Evolutionary conservation across 2,113 vertebrate species (phyloP), one percentile per base, ranked within the genome.

Genomic region (Apteryx mantelli): DNA sequence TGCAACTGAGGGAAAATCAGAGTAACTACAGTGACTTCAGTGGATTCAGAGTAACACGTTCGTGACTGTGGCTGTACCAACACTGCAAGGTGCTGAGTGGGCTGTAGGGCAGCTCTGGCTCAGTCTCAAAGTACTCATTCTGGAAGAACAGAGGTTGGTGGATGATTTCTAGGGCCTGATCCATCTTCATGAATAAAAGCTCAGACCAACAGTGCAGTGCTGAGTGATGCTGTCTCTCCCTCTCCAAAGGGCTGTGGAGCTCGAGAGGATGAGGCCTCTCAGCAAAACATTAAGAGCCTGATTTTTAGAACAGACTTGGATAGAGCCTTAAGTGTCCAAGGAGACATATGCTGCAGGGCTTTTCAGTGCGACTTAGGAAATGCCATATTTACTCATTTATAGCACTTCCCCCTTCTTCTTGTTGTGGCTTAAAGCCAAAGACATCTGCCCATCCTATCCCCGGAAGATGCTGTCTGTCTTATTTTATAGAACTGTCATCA

Each of bases 361-460:
- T 76, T 76, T 40, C 38, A 24, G 14, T 34, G 38, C 40, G 55
- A 61, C 66, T 94, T 44, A 70, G 89, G 66, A 96, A 96, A 55
- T 94, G 68, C 40, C 14, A 2, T 76, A 76, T 76, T 95, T 82
- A 64, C 91, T 7, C 36, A 46, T 75, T 82, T 84, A 46, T 52
- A 70, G 11, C 75, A 25, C 17, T 95, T 80, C 89, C 60, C 8
- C 15, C 30, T 30, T 85, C 40, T 13, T 70, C 50, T 77, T 86
- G 12, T 69, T 84, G 70, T 16, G 64, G 63, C 44, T 88, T 65
- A 80, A 87, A 88, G 44, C 48, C 55, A 83, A 85, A 75, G 53
- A 66, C 34, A 74, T 65, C 83, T 94, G 70, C 79, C 84, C 24
- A 48, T 63, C 25, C 34, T 32, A 6, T 38, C 1, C 3, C 58